A percentile compares a stretch with the other conserved stretches of the same genome.
Conservation (phyloP, 2,113 vertebrate species). For the Oncorhynchus mykiss region DNA sequence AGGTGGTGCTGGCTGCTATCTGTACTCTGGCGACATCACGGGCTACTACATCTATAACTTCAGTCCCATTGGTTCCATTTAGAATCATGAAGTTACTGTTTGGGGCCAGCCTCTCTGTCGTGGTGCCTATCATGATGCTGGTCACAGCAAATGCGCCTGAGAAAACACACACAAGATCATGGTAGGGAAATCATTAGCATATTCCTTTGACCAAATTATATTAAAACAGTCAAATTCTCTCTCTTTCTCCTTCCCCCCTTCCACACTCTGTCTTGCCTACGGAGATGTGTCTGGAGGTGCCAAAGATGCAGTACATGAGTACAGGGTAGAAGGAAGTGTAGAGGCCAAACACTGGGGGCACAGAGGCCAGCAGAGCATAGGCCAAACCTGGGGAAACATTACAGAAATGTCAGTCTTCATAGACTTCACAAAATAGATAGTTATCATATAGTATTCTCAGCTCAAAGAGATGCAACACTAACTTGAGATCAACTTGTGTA, state of each 20-base stretch:
- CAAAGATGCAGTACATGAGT: conserved; percentile 89
- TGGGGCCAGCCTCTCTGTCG: conserved; percentile 81
- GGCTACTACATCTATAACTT: conserved; percentile 26
- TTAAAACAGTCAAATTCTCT: too few relatives aligned
- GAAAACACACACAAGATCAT: not conserved
- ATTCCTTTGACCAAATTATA: not conserved
- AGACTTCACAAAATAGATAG: too few relatives aligned
- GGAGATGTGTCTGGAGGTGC: conserved; percentile 90
- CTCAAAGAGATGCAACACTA: too few relatives aligned
- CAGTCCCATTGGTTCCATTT: conserved; percentile 70
- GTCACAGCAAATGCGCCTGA: conserved; percentile 91
- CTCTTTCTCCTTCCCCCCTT: not conserved
- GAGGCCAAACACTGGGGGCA: conserved; percentile 85
- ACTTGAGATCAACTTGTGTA: too few relatives aligned
- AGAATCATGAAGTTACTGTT: conserved; percentile 53
- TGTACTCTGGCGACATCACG: conserved; percentile 71
- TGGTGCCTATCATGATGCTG: conserved; percentile 89
- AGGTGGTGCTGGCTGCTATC: conserved; percentile 79
- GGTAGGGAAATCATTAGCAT: not conserved
- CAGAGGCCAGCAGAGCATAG: conserved; percentile 89
- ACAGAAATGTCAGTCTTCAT: not conserved
- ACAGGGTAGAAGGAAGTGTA: conserved; percentile 91
- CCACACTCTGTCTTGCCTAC: conserved; percentile 77
- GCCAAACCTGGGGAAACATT: conserved; percentile 79
- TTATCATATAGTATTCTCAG: too few relatives aligned